phyloP scores from a whole-genome alignment of 2,797 vertebrate genomes.

The Novumbra hubbsi region DNA sequence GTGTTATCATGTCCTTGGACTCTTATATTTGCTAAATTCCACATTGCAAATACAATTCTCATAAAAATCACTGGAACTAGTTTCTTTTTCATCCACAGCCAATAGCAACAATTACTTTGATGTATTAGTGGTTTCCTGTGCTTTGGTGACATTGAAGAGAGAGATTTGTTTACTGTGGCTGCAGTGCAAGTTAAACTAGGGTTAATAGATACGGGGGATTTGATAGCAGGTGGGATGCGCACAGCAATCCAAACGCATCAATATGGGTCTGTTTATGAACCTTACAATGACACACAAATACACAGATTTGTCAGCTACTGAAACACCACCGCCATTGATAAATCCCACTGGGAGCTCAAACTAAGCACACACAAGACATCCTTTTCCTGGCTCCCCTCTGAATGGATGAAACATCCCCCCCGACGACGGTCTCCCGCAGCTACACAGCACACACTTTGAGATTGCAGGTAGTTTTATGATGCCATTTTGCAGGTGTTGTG shows the following conservation, averaged over 20 bases:
- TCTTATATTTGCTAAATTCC: background rate
- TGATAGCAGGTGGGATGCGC: slow-evolving; percentile 25
- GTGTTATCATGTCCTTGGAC: background rate
- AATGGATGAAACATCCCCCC: background rate
- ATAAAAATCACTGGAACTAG: background rate
- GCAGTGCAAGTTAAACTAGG: slow-evolving; percentile 10
- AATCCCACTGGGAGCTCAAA: background rate
- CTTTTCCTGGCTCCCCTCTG: background rate
- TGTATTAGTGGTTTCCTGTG: slow-evolving; percentile 32
- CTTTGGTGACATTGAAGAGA: slow-evolving; percentile 58
- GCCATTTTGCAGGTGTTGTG: background rate
- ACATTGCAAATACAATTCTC: background rate
- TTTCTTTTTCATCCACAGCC: background rate
- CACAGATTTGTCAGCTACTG: background rate
- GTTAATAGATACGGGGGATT: slow-evolving; percentile 25
- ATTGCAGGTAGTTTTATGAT: background rate
- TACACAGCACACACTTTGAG: background rate
- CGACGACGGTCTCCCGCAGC: background rate
- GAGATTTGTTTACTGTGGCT: slow-evolving; percentile 36
- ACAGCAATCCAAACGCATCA: background rate
- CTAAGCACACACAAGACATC: background rate
- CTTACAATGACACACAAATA: background rate
- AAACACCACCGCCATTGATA: slow-evolving; percentile 10
- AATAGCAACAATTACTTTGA: slow-evolving; percentile 15
- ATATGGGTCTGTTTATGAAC: slow-evolving; percentile 7